Conservation (phyloP, 2,888 invertebrate genomes). For the Bellardia bayeri region DNA sequence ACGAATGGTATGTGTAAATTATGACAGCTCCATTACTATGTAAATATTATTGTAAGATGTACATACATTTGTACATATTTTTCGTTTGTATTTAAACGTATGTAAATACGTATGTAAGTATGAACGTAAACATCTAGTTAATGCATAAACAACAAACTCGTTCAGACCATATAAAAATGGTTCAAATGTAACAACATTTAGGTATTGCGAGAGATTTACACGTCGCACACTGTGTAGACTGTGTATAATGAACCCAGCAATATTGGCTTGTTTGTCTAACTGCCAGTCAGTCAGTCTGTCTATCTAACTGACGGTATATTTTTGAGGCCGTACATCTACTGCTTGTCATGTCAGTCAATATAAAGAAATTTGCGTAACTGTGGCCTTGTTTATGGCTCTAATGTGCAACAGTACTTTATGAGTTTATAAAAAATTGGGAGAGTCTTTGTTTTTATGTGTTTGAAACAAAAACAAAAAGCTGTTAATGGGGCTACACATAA, state of each 20-base stretch:
- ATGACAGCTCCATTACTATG: conserved; percentile 54
- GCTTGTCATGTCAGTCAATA: conserved; percentile 15
- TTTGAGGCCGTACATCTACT: background rate
- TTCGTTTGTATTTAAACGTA: background rate
- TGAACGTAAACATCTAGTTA: conserved; percentile 1
- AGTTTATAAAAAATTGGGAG: background rate
- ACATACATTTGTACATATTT: background rate
- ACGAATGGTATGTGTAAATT: conserved; percentile 49
- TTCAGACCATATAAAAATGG: conserved; percentile 15
- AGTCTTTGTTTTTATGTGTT: background rate
- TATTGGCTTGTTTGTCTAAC: background rate
- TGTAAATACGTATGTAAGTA: background rate
- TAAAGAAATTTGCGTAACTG: conserved; percentile 25
- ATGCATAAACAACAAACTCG: conserved; percentile 12
- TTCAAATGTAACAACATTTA: conserved; percentile 22
- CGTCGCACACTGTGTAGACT: background rate
- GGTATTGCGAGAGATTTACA: conserved; percentile 7
- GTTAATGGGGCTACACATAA: background rate
- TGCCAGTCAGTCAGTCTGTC: background rate
- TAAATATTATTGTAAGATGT: conserved; percentile 39
- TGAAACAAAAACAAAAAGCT: background rate
- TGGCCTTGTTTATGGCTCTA: conserved; percentile 35
- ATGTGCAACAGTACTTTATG: conserved; percentile 5
- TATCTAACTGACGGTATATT: background rate
- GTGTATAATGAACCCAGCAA: conserved; percentile 15